Evolutionary conservation across 2,113 vertebrate species (phyloP), one percentile per base, ranked within the genome.

Genomic region (Pseudopipra pipra): DNA sequence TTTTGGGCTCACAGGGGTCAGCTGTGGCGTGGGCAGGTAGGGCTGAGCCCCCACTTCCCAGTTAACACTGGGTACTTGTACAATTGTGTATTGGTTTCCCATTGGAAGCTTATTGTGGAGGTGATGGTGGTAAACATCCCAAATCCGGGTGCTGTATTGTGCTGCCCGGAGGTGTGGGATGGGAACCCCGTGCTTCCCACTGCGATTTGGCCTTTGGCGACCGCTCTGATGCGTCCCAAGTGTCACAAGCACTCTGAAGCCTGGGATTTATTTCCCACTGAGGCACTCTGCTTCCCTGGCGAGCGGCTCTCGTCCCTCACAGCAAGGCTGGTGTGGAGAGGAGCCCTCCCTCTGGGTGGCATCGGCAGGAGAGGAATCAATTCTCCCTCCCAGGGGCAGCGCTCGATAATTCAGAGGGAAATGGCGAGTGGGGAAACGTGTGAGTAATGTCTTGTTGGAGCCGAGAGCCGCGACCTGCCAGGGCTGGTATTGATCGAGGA

Each of bases 371-470:
- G 93, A 86, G 73, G 87, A 80, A 90, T 95, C 90, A 96, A 90
- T 93, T 65, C 82, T 96, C 68, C 63, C 47, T 96, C 87, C 75
- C 63, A 33, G 72, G 94, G 87, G 90, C 95, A 88, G 79, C 10
- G 37, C 94, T 96, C 95, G 12, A 95, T 96, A 95, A 97, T 92
- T 96, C 86, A 83, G 77, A 85, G 94, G 91, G 90, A 91, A 97
- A 89, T 76, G 85, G 87, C 8, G 63, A 95, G 84, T 33, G 6
- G 58, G 61, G 85, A 74, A 90, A 68, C 46, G 41, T 95, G 90
- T 94, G 94, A 96, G 72, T 96, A 90, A 95, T 96, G 83, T 87
- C 94, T 87, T 89, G 72, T 82, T 93, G 71, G 59, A 95, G 44
- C 83, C 1, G 70, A 75, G 93, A 68, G 90, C 93, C 12, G 33